Conservation (phyloP, 92 coral and sea anemone genomes). For the Parazoanthus swiftii region DNA sequence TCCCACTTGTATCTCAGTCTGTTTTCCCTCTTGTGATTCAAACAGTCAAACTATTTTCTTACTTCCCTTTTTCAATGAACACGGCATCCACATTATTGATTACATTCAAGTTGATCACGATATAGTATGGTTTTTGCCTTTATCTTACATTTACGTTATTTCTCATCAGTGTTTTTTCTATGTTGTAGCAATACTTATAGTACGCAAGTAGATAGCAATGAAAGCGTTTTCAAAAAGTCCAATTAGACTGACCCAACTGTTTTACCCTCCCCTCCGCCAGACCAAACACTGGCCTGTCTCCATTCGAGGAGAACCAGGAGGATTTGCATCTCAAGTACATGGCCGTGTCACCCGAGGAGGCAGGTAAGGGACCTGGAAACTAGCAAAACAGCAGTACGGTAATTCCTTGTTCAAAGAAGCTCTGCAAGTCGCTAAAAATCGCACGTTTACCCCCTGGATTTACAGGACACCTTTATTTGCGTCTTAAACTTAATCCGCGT, state of each 20-base stretch:
- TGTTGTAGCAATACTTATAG: not conserved
- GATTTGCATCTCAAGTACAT: constrained; percentile 82
- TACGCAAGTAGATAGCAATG: not conserved
- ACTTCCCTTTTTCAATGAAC: too few relatives aligned
- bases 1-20: too few relatives aligned
- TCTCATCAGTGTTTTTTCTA: too few relatives aligned
- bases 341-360: constrained; percentile 75
- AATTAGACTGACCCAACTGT: not conserved
- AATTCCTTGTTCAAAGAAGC: too few relatives aligned
- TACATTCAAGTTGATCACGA: not conserved
- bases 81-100: not conserved
- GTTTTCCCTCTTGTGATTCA: too few relatives aligned
- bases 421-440: too few relatives aligned
- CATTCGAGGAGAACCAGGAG: constrained; percentile 87
- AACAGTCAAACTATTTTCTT: too few relatives aligned
- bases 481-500: too few relatives aligned
- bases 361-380: constrained; percentile 56
- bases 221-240: not conserved
- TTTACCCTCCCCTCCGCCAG: constrained; percentile 45
- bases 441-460: too few relatives aligned
- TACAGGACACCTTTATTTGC: too few relatives aligned
- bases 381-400: not conserved
- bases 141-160: too few relatives aligned
- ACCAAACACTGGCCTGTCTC: constrained; percentile 97
- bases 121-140: not conserved